These are phyloP conservation scores for Balanococcus diminutus DNA, from an alignment of 2,888 invertebrate genomes.

Conservation along the genomic window DNA sequence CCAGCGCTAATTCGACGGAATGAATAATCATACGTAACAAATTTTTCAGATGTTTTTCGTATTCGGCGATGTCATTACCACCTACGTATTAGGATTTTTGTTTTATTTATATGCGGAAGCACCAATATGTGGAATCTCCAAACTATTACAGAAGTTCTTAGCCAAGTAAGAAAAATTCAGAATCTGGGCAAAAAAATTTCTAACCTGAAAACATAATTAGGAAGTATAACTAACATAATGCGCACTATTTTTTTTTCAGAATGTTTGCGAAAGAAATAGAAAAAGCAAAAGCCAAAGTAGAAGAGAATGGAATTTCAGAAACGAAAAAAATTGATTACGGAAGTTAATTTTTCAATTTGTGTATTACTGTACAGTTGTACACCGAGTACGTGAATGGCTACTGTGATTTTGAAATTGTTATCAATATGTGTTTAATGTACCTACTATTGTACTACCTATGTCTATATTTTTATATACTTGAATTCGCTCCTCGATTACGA, in stretches of 20 bases:
- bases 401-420: not conserved
- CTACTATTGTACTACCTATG: no score
- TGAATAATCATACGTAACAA: not conserved
- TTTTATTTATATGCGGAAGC: conserved; percentile 51
- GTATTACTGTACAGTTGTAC: no score
- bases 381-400: no score
- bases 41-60: conserved; percentile 50
- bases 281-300: conserved; percentile 34
- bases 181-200: not conserved
- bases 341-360: not conserved
- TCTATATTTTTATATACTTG: no score
- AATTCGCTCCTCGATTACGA: not conserved
- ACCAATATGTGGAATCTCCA: conserved; percentile 47
- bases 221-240: no score
- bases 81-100: conserved; percentile 48
- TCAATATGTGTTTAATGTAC: not conserved
- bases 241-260: conserved; percentile 44
- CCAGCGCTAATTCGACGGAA: not conserved
- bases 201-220: no score
- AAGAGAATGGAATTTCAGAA: conserved; percentile 26
- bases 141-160: conserved; percentile 48
- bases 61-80: conserved; percentile 47
- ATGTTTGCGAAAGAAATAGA: conserved; percentile 51
- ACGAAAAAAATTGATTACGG: conserved; percentile 7
- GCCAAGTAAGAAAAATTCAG: conserved; percentile 29